Percentiles rank a stretch among this genome's conserved stretches.
Evolutionary conservation across 1,140 invertebrate species (phyloP).

Genomic region (Lasaia peninsularis): DNA sequence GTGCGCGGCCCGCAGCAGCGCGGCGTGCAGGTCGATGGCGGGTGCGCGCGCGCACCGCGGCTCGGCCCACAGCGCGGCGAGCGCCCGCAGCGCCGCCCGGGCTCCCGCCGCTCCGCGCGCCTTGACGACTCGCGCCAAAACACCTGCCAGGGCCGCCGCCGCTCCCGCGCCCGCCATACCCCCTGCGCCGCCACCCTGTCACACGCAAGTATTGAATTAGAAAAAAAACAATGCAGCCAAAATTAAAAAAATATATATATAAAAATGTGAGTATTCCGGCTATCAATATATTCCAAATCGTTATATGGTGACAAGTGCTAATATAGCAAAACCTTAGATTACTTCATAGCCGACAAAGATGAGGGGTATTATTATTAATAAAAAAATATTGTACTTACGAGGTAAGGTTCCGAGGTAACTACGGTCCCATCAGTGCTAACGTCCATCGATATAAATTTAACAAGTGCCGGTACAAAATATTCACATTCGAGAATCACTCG

Average conservation of each 20-base stretch:
- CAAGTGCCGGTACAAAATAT: constrained; percentile 62
- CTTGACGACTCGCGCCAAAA: constrained; percentile 54
- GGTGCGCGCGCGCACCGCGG: constrained; percentile 35
- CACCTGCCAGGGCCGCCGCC: constrained; percentile 47
- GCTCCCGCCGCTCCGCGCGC: constrained; percentile 43
- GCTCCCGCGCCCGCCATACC: constrained; percentile 55
- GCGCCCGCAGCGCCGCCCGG: constrained; percentile 40
- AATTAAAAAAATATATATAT: no score
- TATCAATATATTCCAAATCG: no score
- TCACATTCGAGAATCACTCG: constrained; percentile 64
- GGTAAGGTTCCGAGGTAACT: constrained; percentile 54
- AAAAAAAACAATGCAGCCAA: no score
- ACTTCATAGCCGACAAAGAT: not conserved
- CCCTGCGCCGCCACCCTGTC: constrained; percentile 33
- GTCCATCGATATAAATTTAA: constrained; percentile 62
- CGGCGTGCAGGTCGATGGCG: constrained; percentile 56
- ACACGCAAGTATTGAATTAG: no score
- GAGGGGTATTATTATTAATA: not conserved
- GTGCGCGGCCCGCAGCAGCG: constrained; percentile 52
- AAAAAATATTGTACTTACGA: constrained; percentile 39
- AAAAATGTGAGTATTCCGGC: no score
- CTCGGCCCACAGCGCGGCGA: constrained; percentile 38
- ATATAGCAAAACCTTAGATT: no score
- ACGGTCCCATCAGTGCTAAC: constrained; percentile 56
- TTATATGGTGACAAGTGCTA: no score